These are phyloP conservation scores for Caenorhabditis sp. DNA, from an alignment of 2,888 invertebrate species.

Conservation along the genomic window DNA sequence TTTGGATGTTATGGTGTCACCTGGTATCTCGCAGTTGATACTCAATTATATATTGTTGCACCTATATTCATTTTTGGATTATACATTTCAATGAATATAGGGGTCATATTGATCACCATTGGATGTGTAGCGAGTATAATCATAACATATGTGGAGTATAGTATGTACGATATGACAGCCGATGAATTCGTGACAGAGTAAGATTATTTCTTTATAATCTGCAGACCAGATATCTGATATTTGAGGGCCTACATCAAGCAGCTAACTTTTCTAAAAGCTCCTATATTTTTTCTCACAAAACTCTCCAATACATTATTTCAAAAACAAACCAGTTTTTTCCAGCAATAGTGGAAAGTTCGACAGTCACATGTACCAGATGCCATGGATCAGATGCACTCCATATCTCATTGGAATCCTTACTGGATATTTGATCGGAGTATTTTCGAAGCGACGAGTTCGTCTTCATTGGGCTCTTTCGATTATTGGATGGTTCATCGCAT, in stretches of 20 bases:
- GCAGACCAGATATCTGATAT: too few relatives aligned
- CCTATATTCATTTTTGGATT: constrained; percentile 35
- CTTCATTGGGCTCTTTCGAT: constrained; percentile 17
- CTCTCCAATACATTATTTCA: too few relatives aligned
- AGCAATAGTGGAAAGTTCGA: constrained; percentile 7
- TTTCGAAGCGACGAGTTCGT: constrained; percentile 23
- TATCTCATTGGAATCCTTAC: constrained; percentile 72
- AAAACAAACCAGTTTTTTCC: too few relatives aligned
- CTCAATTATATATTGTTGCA: constrained; percentile 31
- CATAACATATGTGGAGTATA: constrained; percentile 24
- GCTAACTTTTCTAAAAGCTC: too few relatives aligned
- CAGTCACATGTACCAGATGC: constrained; percentile 8
- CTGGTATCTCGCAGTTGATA: constrained; percentile 45
- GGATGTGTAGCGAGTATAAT: constrained; percentile 37
- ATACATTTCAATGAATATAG: constrained; percentile 19
- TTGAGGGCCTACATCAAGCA: too few relatives aligned
- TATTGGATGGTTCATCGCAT: constrained; percentile 24
- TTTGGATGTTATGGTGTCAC: constrained; percentile 35
- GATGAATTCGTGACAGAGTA: constrained; percentile 30
- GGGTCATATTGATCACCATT: background rate
- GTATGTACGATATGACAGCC: constrained; percentile 21
- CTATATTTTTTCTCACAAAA: too few relatives aligned
- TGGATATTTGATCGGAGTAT: constrained; percentile 65
- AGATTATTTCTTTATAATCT: too few relatives aligned
- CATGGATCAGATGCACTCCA: constrained; percentile 70